Conservation (phyloP, 2,113 vertebrate genomes). For the Alligator sinensis region DNA sequence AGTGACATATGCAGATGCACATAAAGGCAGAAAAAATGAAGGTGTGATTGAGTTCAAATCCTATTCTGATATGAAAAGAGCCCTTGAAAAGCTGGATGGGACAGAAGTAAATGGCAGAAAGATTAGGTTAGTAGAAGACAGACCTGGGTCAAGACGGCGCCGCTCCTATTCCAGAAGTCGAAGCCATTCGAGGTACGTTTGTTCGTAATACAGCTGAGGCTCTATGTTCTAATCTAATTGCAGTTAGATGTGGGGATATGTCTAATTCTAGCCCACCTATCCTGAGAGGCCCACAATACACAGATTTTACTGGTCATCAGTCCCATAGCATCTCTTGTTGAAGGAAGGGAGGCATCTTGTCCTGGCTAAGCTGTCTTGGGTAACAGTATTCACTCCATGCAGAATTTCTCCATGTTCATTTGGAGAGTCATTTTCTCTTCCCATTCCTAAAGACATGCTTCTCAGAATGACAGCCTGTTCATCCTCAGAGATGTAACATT, state of each 20-base stretch:
- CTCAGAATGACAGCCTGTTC: background rate
- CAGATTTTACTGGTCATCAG: too few relatives aligned
- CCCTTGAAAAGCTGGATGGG: slow-evolving; percentile 96
- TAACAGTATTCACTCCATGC: background rate
- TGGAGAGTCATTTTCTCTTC: background rate
- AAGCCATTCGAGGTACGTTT: slow-evolving; percentile 89
- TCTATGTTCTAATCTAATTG: background rate
- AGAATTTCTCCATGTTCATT: background rate
- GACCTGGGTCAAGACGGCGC: slow-evolving; percentile 88
- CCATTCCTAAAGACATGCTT: background rate
- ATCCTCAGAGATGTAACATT: rapidly evolving
- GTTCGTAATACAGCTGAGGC: rapidly evolving
- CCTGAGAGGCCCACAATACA: background rate
- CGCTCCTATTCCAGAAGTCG: slow-evolving; percentile 94
- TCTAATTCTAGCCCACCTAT: background rate
- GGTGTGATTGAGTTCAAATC: slow-evolving; percentile 97
- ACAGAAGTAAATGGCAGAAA: slow-evolving; percentile 97
- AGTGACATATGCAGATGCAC: slow-evolving; percentile 96
- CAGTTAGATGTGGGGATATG: background rate
- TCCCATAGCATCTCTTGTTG: background rate
- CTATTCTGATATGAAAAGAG: slow-evolving; percentile 97
- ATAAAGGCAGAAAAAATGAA: slow-evolving; percentile 95
- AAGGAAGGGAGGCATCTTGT: background rate
- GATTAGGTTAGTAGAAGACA: slow-evolving; percentile 96
- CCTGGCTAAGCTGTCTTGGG: background rate